Base-by-base conservation (phyloP, 2,888 invertebrate genomes). In the Chrysomela aeneicollis region DNA sequence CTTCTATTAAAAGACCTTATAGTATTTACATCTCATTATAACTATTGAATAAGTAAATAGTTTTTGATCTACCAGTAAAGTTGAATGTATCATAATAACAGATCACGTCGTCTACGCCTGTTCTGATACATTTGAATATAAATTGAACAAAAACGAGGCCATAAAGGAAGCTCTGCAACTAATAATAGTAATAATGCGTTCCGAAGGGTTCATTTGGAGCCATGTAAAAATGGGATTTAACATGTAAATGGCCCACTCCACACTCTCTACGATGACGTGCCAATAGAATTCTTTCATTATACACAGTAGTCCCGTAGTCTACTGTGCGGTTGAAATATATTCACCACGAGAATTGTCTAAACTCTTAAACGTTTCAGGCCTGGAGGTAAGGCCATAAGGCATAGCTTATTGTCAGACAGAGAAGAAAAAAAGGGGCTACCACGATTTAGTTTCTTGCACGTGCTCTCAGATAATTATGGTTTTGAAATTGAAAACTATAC, bases 61-160 rank as follows among this genome's bases (percentile, higher is more conserved):
- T 26, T n/a, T n/a, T n/a, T n/a, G n/a, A n/a, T n/a, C n/a, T n/a
- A n/a, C n/a, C n/a, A n/a, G n/a, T n/a, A n/a, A n/a, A n/a, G n/a
- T n/a, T n/a, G n/a, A n/a, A n/a, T n/a, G n/a, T n/a, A n/a, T n/a
- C n/a, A n/a, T n/a, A n/a, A n/a, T 26, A 26, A 26, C 26, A 26
- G 26, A 5, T 26, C 26, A 53, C 53, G 53, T 42, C 8, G 8
- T 3, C n/a, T 53, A 53, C 32, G 53, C 32, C 53, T 53, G 30
- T 26, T 53, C 30, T 32, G 10, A 30, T 51, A 21, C 35, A 59
- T 51, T 59, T 59, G 59, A 59, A 59, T 59, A 35, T 51, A 59
- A 59, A 59, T 59, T 51, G 51, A 59, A 59, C 18, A 35, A 51
- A 59, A 59, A 50, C 50, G 51, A 59, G 59, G 59, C 59, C 51